A percentile compares a stretch with the other conserved stretches of the same genome.
Evolutionary conservation across 2,797 vertebrate genomes (phyloP).

Genomic region (Typhlichthys eigenmanni): DNA sequence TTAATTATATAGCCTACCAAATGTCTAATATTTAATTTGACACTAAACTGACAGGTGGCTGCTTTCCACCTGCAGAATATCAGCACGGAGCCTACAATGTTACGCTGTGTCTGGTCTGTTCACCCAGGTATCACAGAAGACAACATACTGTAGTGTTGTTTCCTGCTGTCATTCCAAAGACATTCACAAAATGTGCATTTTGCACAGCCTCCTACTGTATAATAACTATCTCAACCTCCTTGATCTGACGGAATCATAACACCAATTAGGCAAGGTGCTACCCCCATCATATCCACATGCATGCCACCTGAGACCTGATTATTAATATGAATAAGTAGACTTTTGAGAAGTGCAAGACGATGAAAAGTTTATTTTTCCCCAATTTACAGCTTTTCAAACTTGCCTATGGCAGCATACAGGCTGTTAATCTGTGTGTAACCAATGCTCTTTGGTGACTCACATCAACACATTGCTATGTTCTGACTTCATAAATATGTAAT

Average conservation of each 20-base stretch:
- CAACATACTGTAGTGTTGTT: not conserved
- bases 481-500: conserved; percentile 55
- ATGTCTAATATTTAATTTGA: too few relatives aligned
- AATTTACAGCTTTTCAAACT: conserved; percentile 45
- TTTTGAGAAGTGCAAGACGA: not conserved
- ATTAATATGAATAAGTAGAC: conserved; percentile 1
- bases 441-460: conserved; percentile 35
- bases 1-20: too few relatives aligned
- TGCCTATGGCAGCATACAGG: conserved; percentile 34
- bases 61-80: not conserved
- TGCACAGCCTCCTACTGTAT: conserved; percentile 14
- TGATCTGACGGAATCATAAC: conserved; percentile 26
- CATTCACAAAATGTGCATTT: conserved; percentile 10
- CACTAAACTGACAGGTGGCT: not conserved
- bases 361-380: conserved; percentile 23
- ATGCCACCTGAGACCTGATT: conserved; percentile 11
- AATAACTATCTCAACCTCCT: conserved; percentile 23
- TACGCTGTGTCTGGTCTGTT: not conserved
- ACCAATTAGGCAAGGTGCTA: conserved; percentile 24
- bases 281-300: conserved; percentile 22
- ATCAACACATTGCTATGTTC: conserved; percentile 32
- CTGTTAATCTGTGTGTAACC: conserved; percentile 47
- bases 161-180: conserved; percentile 7
- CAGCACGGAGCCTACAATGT: not conserved
- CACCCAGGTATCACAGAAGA: conserved; percentile 17